Percentiles rank a stretch among this genome's conserved stretches.
These are phyloP conservation scores for Xenopus tropicalis DNA, from an alignment of 2,113 vertebrate species.

Conservation along the genomic window UCB_Xtro_10.0 CM004445.2:88781001-88781500, in stretches of 20 bases:
- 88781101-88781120: constrained; percentile 3
- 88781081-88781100: constrained; percentile 17
- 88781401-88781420: too few species aligned
- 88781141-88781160: constrained; percentile 17
- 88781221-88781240: constrained; percentile 13
- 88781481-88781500: too few species aligned
- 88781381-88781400: too few species aligned
- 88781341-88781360: background rate
- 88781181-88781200: constrained; percentile 5
- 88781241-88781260: constrained; percentile 4
- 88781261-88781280: constrained; percentile 9
- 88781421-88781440: too few species aligned
- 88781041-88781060: too few species aligned
- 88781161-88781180: constrained; percentile 22
- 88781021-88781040: too few species aligned
- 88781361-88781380: too few species aligned
- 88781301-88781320: background rate
- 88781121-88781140: constrained; percentile 15
- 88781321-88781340: background rate
- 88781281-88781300: constrained; percentile 1
- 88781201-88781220: constrained; percentile 13
- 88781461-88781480: too few species aligned
- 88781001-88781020: too few species aligned
- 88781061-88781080: background rate
- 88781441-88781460: too few species aligned